Evolutionary conservation across 2,888 invertebrate species (phyloP).

Genomic region (Tholera decimalis): DNA sequence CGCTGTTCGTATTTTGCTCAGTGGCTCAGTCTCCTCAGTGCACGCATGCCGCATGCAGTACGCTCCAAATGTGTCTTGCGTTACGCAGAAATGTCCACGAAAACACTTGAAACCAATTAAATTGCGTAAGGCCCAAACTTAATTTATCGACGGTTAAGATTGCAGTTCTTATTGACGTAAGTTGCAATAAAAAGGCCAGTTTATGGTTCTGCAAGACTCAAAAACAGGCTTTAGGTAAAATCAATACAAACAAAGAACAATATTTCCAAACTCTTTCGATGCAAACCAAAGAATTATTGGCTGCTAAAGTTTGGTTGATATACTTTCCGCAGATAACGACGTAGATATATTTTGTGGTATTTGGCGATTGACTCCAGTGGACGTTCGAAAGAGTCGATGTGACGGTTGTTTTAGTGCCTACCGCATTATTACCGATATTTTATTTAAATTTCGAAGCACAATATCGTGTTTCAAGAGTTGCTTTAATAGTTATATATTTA

Average conservation of each 20-base stretch:
- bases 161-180: constrained; percentile 68
- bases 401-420: constrained; percentile 67
- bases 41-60: constrained; percentile 48
- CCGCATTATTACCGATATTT: constrained; percentile 74
- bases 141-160: constrained; percentile 70
- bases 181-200: constrained; percentile 59
- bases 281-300: constrained; percentile 60
- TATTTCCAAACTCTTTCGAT: constrained; percentile 45
- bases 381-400: constrained; percentile 69
- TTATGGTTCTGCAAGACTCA: constrained; percentile 33
- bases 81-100: constrained; percentile 57
- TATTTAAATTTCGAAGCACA: constrained; percentile 73
- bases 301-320: constrained; percentile 67
- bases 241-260: constrained; percentile 35
- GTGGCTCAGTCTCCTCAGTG: constrained; percentile 47
- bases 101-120: constrained; percentile 65
- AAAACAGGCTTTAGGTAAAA: constrained; percentile 26
- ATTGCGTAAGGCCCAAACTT: constrained; percentile 68
- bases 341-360: constrained; percentile 63
- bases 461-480: constrained; percentile 74
- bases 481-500: constrained; percentile 62
- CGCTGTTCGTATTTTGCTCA: constrained; percentile 72
- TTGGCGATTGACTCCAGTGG: constrained; percentile 71
- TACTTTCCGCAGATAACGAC: constrained; percentile 67
- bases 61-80: constrained; percentile 54